phyloP scores from a whole-genome alignment of 2,888 invertebrate species.

The Agrochola lychnidis region DNA sequence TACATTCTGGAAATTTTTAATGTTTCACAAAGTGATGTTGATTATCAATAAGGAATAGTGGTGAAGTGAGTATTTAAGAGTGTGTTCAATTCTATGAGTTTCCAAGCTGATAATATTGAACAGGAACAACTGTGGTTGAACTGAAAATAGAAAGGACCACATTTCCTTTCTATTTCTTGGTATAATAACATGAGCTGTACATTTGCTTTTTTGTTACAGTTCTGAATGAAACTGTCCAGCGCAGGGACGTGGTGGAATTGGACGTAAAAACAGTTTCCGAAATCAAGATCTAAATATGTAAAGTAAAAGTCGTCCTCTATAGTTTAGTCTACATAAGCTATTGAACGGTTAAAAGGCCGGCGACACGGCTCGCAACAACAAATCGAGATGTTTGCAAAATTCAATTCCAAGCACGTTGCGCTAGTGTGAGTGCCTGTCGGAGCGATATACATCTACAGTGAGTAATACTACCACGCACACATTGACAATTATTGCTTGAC shows the following conservation, averaged over 20 bases:
- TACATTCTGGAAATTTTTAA: slow-evolving; percentile 23
- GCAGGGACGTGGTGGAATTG: neutral
- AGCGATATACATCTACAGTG: no score
- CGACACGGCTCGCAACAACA: no score
- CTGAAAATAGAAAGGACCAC: no score
- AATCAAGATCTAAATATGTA: neutral
- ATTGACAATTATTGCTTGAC: no score
- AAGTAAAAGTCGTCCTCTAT: neutral
- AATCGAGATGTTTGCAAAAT: no score
- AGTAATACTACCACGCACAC: no score
- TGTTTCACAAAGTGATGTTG: slow-evolving; percentile 3
- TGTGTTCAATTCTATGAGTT: neutral
- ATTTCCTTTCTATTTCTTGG: neutral
- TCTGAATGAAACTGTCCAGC: neutral
- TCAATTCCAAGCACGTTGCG: no score
- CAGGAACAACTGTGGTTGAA: no score
- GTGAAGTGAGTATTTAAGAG: neutral
- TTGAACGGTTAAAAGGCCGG: no score
- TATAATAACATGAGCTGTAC: neutral
- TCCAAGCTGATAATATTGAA: neutral
- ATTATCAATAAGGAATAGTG: slow-evolving; percentile 7
- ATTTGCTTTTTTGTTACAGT: neutral
- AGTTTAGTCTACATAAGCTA: neutral
- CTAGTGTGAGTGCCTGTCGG: no score
- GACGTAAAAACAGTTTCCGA: neutral